phyloP scores from a whole-genome alignment of 2,888 invertebrate genomes.

The Escarpia spicata region DNA sequence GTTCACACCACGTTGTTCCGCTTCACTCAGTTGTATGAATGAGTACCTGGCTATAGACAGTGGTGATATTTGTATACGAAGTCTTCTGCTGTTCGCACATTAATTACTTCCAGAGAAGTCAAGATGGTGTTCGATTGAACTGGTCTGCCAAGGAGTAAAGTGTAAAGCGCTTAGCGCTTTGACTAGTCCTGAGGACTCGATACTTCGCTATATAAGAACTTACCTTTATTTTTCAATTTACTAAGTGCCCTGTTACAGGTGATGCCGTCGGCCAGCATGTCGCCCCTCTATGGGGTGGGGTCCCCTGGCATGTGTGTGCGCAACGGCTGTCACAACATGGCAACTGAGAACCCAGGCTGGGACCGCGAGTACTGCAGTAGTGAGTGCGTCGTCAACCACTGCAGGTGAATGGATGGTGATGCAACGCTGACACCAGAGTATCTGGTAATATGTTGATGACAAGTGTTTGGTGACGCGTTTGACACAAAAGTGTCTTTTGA shows the following conservation, averaged over 20 bases:
- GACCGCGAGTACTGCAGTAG: slow-evolving; percentile 97
- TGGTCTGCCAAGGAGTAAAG: no score
- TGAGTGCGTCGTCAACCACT: slow-evolving; percentile 95
- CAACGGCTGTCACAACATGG: slow-evolving; percentile 89
- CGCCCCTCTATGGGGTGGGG: background rate
- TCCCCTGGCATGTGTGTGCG: slow-evolving; percentile 67
- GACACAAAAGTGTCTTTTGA: background rate
- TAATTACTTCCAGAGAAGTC: no score
- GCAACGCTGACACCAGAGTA: background rate
- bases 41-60: no score
- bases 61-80: no score
- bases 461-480: background rate
- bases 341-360: slow-evolving; percentile 92
- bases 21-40: no score
- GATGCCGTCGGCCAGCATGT: background rate
- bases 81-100: no score
- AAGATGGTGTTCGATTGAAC: no score
- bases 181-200: no score
- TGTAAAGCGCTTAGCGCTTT: no score
- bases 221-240: no score
- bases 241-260: background rate
- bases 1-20: no score
- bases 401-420: slow-evolving; percentile 73
- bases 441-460: background rate
- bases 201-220: no score